phyloP scores from a whole-genome alignment of 2,888 invertebrate genomes.

The Rhingia campestris region DNA sequence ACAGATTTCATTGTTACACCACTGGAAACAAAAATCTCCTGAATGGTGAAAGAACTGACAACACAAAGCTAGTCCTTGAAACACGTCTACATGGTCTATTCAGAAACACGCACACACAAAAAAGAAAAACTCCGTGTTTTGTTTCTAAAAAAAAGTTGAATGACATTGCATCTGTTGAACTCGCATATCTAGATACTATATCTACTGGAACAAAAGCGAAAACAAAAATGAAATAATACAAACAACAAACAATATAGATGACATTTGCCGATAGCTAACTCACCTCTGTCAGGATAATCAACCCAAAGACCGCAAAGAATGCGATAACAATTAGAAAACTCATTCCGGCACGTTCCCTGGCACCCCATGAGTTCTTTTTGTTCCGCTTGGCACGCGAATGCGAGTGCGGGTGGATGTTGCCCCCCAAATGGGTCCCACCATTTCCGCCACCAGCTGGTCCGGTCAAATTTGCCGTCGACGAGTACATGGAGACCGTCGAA shows the following conservation, averaged over 20 bases:
- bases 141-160: constrained; percentile 55
- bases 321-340: constrained; percentile 95
- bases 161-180: constrained; percentile 64
- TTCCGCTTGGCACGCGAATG: constrained; percentile 78
- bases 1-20: constrained; percentile 43
- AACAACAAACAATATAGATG: not conserved
- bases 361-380: constrained; percentile 81
- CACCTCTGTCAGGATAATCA: constrained; percentile 94
- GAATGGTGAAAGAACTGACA: constrained; percentile 13
- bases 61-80: constrained; percentile 55
- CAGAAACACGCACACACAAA: not conserved
- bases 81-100: constrained; percentile 37
- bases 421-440: constrained; percentile 51
- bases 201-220: constrained; percentile 20
- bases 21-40: not conserved
- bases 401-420: constrained; percentile 58
- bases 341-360: constrained; percentile 91
- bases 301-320: constrained; percentile 94
- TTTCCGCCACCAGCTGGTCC: constrained; percentile 47
- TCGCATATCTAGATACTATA: not conserved
- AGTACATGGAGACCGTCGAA: constrained; percentile 71
- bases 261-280: constrained; percentile 76
- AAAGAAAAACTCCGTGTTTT: not conserved
- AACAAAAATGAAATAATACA: constrained; percentile 8
- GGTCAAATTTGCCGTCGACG: constrained; percentile 70